Evolutionary conservation across 2,113 vertebrate genomes (phyloP).

Genomic region (Murina feae): DNA sequence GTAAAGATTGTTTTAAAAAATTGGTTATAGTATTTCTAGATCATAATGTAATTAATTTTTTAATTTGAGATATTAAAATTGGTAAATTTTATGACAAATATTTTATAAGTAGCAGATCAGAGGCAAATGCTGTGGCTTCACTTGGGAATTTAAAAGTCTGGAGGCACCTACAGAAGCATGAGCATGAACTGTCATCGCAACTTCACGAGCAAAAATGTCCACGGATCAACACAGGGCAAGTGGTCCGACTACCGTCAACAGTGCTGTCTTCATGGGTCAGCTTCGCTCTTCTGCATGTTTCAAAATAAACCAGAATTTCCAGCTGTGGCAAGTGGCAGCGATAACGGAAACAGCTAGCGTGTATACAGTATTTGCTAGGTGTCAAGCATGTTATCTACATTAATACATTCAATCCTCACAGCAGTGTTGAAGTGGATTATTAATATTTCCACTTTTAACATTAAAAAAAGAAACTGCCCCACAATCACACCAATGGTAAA

Average conservation of each 20-base stretch:
- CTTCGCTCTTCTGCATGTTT: background rate
- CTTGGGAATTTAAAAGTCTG: background rate
- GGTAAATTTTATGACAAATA: background rate
- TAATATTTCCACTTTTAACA: background rate
- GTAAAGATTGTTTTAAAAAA: background rate
- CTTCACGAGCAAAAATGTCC: background rate
- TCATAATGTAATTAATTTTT: background rate
- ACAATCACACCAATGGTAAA: background rate
- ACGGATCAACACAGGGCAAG: no score
- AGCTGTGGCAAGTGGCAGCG: no score
- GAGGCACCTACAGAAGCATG: background rate
- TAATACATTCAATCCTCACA: background rate
- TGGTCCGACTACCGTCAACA: background rate
- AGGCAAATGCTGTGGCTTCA: background rate
- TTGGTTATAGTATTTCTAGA: background rate
- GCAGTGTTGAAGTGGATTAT: background rate
- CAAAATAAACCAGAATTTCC: background rate
- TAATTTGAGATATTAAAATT: background rate
- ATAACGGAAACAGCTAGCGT: background rate
- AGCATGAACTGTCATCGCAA: rapidly evolving
- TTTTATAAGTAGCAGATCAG: background rate
- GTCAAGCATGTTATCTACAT: background rate
- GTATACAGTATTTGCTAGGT: background rate
- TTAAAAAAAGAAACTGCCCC: background rate
- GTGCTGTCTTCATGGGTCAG: background rate